phyloP scores from a whole-genome alignment of 2,113 vertebrate species.

The Ia io region DNA sequence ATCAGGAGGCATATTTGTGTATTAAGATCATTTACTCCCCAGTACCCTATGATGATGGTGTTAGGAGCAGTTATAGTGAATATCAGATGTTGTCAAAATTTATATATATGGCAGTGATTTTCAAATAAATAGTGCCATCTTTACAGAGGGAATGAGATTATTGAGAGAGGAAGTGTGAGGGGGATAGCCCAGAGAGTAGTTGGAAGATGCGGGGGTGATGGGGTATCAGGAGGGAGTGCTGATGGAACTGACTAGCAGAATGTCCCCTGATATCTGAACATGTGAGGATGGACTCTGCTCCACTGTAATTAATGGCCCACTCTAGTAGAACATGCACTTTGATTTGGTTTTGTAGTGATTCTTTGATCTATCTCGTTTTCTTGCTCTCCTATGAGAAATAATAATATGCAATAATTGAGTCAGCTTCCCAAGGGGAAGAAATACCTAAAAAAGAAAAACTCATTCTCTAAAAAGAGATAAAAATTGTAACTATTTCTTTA shows the following conservation, averaged over 20 bases:
- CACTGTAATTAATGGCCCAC: not conserved
- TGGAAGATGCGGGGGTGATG: not conserved
- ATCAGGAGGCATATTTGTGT: not conserved
- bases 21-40: not conserved
- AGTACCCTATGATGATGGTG: not conserved
- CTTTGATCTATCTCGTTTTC: not conserved
- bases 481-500: not conserved
- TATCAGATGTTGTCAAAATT: not conserved
- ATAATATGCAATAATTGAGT: not conserved
- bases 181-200: accelerated
- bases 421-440: not conserved
- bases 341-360: not conserved
- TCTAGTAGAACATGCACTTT: not conserved
- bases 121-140: not conserved
- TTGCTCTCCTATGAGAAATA: not conserved
- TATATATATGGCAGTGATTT: not conserved
- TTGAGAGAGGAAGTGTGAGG: not conserved
- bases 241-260: not conserved
- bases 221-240: not conserved
- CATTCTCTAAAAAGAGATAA: not conserved
- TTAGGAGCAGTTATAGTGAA: not conserved
- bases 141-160: not conserved
- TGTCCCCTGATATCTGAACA: not conserved
- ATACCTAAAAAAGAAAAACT: not conserved
- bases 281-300: not conserved